Evolutionary conservation across 2,888 invertebrate genomes (phyloP), one percentile per base, ranked within the genome.

Genomic region (Pyrrhosoma nymphula): DNA sequence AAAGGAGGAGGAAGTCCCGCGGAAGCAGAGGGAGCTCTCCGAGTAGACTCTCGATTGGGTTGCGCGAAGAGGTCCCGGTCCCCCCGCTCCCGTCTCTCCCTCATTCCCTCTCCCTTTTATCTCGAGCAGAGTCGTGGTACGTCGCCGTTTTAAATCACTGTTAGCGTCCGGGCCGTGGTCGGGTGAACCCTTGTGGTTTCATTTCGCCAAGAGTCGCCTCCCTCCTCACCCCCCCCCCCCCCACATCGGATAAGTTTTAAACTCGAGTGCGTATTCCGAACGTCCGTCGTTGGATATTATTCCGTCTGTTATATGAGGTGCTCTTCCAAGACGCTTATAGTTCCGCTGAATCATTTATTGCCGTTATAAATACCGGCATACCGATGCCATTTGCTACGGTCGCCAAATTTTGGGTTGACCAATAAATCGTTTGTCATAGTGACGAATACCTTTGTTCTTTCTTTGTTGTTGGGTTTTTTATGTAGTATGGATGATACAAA

Each of bases 121-220:
- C 47, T 47, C 47, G 47, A 47, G 47, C 47, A 8, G 47, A 47
- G n/a, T 26, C n/a, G 10, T 2, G 6, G n/a, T 69, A 26, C 69
- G 69, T 69, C 10, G 69, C n/a, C 69, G n/a, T 69, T 69, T 69
- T 69, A 69, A 69, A 69, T 69, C 69, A 69, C 69, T 69, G 69
- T 69, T 69, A 69, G 69, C 69, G 69, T 69, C 69, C 26, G 23
- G n/a, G 69, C 26, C 47, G 2, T 26, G 69, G 69, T 69, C 69
- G 69, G 23, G n/a, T 23, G 69, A 69, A 26, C 69, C n/a, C 69
- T 69, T 47, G 47, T 47, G 47, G 47, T 47, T 47, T 8, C 47
- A 47, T 47, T 47, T 47, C 47, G 8, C 47, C 47, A 47, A 47
- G 47, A 47, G 47, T 8, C 47, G 47, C 23, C 26, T 26, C 12